Evolutionary conservation across 2,888 invertebrate species (phyloP).

Genomic region (Oligia fasciuncula): DNA sequence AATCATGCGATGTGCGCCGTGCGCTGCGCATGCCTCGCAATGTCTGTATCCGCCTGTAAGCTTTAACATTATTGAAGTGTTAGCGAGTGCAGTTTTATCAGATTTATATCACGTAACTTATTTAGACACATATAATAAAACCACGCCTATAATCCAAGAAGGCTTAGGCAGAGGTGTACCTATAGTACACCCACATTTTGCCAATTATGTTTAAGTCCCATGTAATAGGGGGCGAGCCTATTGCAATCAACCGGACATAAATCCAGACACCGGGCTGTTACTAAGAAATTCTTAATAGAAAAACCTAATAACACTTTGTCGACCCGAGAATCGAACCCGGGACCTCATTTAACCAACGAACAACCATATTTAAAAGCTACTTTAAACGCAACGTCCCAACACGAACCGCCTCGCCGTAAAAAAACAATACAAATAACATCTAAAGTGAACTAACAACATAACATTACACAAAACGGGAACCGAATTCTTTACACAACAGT

Average conservation of each 20-base stretch:
- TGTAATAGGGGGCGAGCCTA: not conserved
- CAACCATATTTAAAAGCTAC: not conserved
- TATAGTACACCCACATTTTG: not conserved
- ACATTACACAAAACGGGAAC: conserved; percentile 52
- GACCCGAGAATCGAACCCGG: not conserved
- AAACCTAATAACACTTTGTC: not conserved
- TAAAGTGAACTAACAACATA: conserved; percentile 76
- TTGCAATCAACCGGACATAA: no score
- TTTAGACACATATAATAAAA: not conserved
- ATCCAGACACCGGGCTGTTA: no score
- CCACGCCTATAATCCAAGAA: not conserved
- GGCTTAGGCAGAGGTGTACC: not conserved
- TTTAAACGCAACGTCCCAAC: conserved; percentile 39
- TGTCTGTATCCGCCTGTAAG: no score
- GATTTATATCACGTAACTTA: not conserved
- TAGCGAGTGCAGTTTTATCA: not conserved
- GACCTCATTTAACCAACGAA: not conserved
- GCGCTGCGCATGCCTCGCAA: no score
- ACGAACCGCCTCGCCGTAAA: conserved; percentile 19
- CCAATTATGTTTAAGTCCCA: not conserved
- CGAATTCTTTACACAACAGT: conserved; percentile 86
- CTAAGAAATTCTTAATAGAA: not conserved
- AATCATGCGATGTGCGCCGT: no score
- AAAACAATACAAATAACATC: conserved; percentile 65
- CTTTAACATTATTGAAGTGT: not conserved